Evolutionary conservation across 2,113 vertebrate species (phyloP).

Genomic region (Triplophysa tibetana): DNA sequence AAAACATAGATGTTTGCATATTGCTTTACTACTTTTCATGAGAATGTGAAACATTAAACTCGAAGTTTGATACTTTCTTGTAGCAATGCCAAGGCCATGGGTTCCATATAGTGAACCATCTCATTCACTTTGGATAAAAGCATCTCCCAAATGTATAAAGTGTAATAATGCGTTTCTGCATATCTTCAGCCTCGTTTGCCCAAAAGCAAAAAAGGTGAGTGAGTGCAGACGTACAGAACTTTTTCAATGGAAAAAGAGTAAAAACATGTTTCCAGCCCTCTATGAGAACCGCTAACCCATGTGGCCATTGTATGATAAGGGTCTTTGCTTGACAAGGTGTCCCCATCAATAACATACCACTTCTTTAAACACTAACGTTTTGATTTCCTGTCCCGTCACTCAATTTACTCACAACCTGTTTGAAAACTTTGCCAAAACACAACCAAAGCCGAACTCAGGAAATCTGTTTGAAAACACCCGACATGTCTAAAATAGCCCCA

Average conservation of each 20-base stretch:
- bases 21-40: conserved; percentile 2
- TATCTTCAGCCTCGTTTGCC: not conserved
- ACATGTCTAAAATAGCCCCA: no score
- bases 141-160: not conserved
- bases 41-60: conserved; percentile 26
- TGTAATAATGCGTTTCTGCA: conserved; percentile 15
- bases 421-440: no score
- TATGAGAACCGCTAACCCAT: conserved; percentile 65
- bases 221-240: conserved; percentile 17
- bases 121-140: no score
- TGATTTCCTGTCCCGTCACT: not conserved
- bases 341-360: conserved; percentile 79
- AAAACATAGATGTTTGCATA: no score
- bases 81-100: no score
- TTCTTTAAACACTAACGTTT: conserved; percentile 50
- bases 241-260: conserved; percentile 69
- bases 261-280: conserved; percentile 73
- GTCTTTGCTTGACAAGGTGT: conserved; percentile 63
- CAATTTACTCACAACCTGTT: not conserved
- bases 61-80: conserved; percentile 6
- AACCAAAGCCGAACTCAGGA: no score
- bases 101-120: no score
- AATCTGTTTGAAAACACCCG: no score
- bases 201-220: not conserved
- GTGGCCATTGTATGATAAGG: conserved; percentile 72